Conservation (phyloP, 2,888 invertebrate species). For the Anticlea derivata region DNA sequence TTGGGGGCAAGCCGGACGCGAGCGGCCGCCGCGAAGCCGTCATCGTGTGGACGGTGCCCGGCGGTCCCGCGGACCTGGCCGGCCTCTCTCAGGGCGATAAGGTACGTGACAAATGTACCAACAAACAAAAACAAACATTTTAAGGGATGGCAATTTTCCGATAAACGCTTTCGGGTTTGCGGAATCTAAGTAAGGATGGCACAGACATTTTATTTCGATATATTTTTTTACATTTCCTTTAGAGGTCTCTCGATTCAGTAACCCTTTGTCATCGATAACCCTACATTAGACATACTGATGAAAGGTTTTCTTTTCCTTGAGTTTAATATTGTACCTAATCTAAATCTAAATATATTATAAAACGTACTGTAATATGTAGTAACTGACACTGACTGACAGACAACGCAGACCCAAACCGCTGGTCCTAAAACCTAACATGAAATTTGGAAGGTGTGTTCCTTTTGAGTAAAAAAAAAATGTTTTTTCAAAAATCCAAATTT, state of each 20-base stretch:
- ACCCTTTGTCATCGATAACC: neutral
- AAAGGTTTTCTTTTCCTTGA: neutral
- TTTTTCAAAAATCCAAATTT: no score
- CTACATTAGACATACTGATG: neutral
- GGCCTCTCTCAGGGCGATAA: slow-evolving; percentile 95
- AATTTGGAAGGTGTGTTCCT: no score
- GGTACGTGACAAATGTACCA: slow-evolving; percentile 67
- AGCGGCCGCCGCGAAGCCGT: slow-evolving; percentile 95
- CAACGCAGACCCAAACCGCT: no score
- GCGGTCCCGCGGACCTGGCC: slow-evolving; percentile 95
- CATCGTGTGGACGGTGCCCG: slow-evolving; percentile 96
- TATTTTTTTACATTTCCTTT: no score
- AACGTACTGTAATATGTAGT: no score
- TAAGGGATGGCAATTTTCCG: neutral
- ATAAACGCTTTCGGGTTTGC: neutral
- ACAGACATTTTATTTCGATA: no score
- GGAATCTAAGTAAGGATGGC: no score
- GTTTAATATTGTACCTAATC: neutral
- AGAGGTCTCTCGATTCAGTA: no score
- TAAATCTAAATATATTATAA: no score
- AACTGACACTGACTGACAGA: no score
- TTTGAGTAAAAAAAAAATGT: no score
- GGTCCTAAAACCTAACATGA: no score
- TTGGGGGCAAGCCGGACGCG: slow-evolving; percentile 94
- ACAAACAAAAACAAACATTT: slow-evolving; percentile 9